A percentile compares a stretch with the other conserved stretches of the same genome.
These are phyloP conservation scores for Anastrepha ludens DNA, from an alignment of 1,140 invertebrate genomes.

Conservation along the genomic window DNA sequence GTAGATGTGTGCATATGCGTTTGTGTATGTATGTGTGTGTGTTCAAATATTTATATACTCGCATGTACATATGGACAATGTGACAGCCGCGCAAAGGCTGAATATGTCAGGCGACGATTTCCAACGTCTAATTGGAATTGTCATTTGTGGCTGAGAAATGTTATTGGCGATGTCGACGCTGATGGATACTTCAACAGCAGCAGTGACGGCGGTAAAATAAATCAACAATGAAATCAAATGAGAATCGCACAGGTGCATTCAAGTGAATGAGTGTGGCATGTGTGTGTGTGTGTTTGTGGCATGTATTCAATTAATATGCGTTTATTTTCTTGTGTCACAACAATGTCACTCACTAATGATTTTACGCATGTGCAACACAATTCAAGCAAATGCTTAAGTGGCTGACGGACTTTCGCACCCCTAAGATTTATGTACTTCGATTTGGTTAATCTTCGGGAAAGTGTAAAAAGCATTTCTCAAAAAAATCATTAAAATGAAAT, in stretches of 20 bases:
- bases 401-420: constrained; percentile 25
- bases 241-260: constrained; percentile 16
- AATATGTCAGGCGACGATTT: not conserved
- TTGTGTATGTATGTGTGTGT: not conserved
- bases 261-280: not conserved
- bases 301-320: not conserved
- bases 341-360: constrained; percentile 39
- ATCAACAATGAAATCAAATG: constrained; percentile 5
- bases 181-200: not conserved
- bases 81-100: too few species aligned
- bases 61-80: not conserved
- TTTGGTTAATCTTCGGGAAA: constrained; percentile 43
- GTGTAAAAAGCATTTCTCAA: not conserved
- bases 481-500: not conserved
- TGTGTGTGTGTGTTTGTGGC: not conserved
- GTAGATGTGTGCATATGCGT: not conserved
- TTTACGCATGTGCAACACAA: constrained; percentile 19
- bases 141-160: not conserved
- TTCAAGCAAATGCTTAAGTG: not conserved
- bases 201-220: constrained; percentile 32
- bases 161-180: not conserved
- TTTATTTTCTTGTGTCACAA: not conserved
- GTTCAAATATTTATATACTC: not conserved
- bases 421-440: constrained; percentile 25
- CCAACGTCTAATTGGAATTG: constrained; percentile 49